Evolutionary conservation across 2,888 invertebrate genomes (phyloP).

Genomic region (Sturmia bella): DNA sequence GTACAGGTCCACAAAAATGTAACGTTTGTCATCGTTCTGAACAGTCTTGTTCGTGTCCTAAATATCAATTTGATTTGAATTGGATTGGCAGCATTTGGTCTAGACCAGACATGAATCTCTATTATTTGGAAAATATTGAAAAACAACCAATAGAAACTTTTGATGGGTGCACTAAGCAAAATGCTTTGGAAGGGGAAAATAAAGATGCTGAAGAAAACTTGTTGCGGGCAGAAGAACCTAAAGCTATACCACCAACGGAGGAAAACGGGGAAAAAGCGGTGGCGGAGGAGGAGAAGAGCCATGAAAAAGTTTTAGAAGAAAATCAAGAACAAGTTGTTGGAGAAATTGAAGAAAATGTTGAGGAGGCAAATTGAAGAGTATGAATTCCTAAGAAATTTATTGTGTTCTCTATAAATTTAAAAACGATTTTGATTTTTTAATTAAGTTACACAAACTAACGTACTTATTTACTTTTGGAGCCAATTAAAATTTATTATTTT

Average conservation of each 20-base stretch:
- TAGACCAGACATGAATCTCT: constrained; percentile 77
- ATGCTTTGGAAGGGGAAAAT: not conserved
- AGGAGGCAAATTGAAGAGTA: no score
- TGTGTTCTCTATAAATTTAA: no score
- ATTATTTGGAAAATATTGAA: constrained; percentile 76
- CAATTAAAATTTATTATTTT: no score
- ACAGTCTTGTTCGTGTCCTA: constrained; percentile 76
- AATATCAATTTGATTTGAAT: constrained; percentile 76
- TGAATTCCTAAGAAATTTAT: no score
- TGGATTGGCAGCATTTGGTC: constrained; percentile 79
- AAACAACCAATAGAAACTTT: constrained; percentile 57
- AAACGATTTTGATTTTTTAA: no score
- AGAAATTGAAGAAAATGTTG: no score
- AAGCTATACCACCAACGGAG: not conserved
- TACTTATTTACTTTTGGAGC: no score
- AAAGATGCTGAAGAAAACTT: not conserved
- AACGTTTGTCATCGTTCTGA: constrained; percentile 76
- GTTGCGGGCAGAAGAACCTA: constrained; percentile 8
- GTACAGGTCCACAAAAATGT: constrained; percentile 73
- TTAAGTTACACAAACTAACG: no score
- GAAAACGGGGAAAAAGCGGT: constrained; percentile 58
- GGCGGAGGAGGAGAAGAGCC: constrained; percentile 28
- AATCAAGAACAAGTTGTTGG: no score
- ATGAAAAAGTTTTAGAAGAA: no score
- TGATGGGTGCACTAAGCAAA: constrained; percentile 38